Percentiles rank a stretch among this genome's conserved stretches.
phyloP scores from a whole-genome alignment of 2,888 invertebrate species.

The Hesperia comma region DNA sequence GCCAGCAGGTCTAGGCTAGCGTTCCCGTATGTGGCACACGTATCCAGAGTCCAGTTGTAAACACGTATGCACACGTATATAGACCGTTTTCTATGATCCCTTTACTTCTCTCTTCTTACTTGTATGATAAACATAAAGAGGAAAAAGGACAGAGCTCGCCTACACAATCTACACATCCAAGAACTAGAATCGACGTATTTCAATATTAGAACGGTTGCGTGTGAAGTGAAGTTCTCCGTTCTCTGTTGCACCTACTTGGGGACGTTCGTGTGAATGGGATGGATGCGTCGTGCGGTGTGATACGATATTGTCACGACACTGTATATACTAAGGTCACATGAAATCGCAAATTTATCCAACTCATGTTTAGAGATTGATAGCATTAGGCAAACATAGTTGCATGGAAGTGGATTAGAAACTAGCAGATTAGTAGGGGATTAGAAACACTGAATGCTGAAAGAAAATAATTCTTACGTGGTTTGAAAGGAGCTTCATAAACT shows the following conservation, averaged over 20 bases:
- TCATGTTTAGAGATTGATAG: conserved; percentile 25
- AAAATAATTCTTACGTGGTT: no score
- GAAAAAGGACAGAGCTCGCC: conserved; percentile 53
- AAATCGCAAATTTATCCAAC: conserved; percentile 17
- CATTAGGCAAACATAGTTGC: conserved; percentile 21
- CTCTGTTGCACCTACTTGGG: conserved; percentile 25
- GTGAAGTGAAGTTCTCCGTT: conserved; percentile 27
- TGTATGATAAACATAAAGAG: conserved; percentile 34
- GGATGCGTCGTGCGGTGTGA: conserved; percentile 24
- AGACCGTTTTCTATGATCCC: conserved; percentile 68
- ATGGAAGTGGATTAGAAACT: not conserved
- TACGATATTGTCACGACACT: conserved; percentile 21
- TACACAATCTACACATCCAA: conserved; percentile 49
- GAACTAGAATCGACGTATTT: conserved; percentile 45
- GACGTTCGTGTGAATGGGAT: conserved; percentile 22
- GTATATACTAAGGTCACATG: conserved; percentile 31
- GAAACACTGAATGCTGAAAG: no score
- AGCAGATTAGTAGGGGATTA: not conserved
- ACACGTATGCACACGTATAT: conserved; percentile 55
- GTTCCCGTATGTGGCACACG: conserved; percentile 65
- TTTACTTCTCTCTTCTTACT: conserved; percentile 59
- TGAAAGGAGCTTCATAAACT: no score
- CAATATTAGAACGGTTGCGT: conserved; percentile 36
- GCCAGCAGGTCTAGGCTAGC: conserved; percentile 63
- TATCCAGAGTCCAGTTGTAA: conserved; percentile 62